Base-by-base conservation (phyloP, 1,140 invertebrate species). In the Drosophila kepulauana region DNA sequence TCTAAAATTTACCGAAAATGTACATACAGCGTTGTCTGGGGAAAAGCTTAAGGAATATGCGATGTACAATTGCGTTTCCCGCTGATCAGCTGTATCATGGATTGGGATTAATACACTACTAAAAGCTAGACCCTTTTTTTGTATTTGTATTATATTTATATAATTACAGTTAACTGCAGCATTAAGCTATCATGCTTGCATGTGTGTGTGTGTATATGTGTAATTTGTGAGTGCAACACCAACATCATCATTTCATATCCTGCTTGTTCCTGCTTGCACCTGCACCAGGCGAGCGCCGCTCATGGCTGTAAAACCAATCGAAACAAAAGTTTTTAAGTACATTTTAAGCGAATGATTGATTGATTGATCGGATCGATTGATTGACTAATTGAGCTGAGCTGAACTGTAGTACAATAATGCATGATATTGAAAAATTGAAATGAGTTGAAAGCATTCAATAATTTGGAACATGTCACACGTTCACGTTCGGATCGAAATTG, bases 261-360 rank as follows among this genome's bases (percentile, higher is more conserved):
- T 45, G 62, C 41, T 76, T 30, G 30, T 8, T 33, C 5, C 10
- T 38, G 35, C 51, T 68, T 30, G 58, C n/a, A 45, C 28, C 25
- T 30, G 58, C n/a, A 46, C 28, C 25, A 65, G 73, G 16, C 67
- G 61, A 65, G 54, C 38, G 57, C 68, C 61, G 74, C 68, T 89
- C 67, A 89, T 81, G 85, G 85, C 85, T 89, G 86, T 73, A 89
- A 89, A 85, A 90, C 81, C 85, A 85, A 89, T 89, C 75, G 70
- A 79, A 72, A 89, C 70, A 89, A 76, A 88, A 80, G 72, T 25
- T n/a, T 49, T 82, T 87, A 81, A 84, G 64, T 89, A 84, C 80
- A 80, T 76, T 88, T 84, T 58, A 84, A 65, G 67, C 67, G 76
- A 76, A 56, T 63, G 58, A 78, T 41, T 56, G 64, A 62, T 45